Conservation (phyloP, 2,797 vertebrate species). For the Channallabes apus region DNA sequence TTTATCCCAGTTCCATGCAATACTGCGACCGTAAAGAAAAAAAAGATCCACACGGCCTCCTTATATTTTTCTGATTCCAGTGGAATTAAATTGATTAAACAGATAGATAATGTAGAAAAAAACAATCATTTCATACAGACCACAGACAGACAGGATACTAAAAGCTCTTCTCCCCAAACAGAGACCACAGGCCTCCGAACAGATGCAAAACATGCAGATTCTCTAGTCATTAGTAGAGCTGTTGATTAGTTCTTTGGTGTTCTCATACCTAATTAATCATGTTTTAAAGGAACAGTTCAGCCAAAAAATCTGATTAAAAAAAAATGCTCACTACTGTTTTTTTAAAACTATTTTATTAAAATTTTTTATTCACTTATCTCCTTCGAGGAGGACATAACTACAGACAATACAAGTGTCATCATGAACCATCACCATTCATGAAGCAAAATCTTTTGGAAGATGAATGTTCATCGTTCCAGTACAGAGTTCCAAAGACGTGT, state of each 20-base stretch:
- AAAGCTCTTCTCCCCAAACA: background rate
- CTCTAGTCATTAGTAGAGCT: background rate
- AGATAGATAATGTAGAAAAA: background rate
- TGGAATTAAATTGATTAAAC: background rate
- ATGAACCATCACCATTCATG: background rate
- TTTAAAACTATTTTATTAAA: background rate
- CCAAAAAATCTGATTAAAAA: background rate
- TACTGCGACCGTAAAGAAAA: background rate
- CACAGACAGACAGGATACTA: background rate
- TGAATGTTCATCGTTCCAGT: background rate
- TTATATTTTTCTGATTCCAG: background rate
- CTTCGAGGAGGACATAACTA: background rate
- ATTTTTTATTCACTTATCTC: background rate
- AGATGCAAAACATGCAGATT: constrained; percentile 27
- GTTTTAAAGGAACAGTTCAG: constrained; percentile 3
- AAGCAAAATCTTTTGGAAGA: background rate
- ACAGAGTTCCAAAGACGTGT: background rate
- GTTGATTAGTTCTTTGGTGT: constrained; percentile 18
- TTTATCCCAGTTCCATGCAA: background rate
- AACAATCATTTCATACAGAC: background rate
- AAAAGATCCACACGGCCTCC: background rate
- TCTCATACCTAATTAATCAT: constrained; percentile 13
- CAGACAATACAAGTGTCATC: background rate
- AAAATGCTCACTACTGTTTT: background rate
- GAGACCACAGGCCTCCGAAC: background rate